These are phyloP conservation scores for Thunnus thynnus DNA, from an alignment of 2,113 vertebrate genomes.

Conservation along the genomic window DNA sequence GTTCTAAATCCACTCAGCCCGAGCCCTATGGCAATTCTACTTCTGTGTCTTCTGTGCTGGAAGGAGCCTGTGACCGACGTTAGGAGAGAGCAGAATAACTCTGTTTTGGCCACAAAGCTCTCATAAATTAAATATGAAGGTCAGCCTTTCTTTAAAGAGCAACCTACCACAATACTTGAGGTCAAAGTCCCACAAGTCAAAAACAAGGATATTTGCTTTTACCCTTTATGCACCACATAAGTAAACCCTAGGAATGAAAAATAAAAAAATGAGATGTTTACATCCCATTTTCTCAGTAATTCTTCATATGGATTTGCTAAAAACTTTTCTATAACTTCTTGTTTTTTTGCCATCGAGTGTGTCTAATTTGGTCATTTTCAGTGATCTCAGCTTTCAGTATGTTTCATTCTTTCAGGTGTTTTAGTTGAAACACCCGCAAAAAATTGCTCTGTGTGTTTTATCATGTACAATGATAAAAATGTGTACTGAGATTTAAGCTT, in stretches of 20 bases:
- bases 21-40: constrained; percentile 1
- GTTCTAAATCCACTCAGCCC: constrained; percentile 10
- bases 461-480: background rate
- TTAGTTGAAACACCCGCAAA: background rate
- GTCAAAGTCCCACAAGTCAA: background rate
- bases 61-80: background rate
- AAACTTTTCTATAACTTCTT: too few relatives aligned
- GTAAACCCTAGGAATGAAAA: background rate
- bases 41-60: background rate
- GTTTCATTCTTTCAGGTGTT: constrained; percentile 1
- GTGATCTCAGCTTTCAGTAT: background rate
- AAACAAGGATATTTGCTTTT: background rate
- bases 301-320: too few relatives aligned
- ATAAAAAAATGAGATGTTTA: too few relatives aligned
- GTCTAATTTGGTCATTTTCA: background rate
- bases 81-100: constrained; percentile 18
- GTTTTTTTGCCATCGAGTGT: background rate
- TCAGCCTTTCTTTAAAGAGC: background rate
- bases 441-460: background rate
- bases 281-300: too few relatives aligned
- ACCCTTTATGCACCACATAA: background rate
- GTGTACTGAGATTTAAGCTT: constrained; percentile 8
- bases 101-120: background rate
- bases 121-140: constrained; percentile 29
- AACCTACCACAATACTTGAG: background rate